Evolutionary conservation across 2,797 vertebrate genomes (phyloP).

Genomic region (Nannoperca obscura): DNA sequence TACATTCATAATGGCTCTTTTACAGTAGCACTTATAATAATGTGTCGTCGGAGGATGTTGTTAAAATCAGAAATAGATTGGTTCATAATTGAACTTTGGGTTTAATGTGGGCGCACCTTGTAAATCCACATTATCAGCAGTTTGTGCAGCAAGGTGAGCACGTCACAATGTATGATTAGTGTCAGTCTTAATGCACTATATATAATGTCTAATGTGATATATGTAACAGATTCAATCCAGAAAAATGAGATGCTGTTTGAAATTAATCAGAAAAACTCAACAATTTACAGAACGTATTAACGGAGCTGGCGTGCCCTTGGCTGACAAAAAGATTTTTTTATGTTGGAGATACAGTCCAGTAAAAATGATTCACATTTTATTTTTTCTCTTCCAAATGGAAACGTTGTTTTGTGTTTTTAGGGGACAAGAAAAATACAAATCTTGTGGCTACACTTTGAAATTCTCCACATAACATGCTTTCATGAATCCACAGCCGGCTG

Average conservation of each 20-base stretch:
- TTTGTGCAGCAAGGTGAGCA: conserved; percentile 69
- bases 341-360: conserved; percentile 41
- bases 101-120: conserved; percentile 62
- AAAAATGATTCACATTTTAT: conserved; percentile 56
- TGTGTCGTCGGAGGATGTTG: conserved; percentile 71
- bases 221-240: conserved; percentile 58
- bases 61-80: conserved; percentile 78
- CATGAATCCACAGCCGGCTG: conserved; percentile 42
- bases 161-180: conserved; percentile 72
- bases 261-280: conserved; percentile 56
- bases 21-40: conserved; percentile 75
- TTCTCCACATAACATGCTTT: conserved; percentile 21
- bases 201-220: conserved; percentile 70
- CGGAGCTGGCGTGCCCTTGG: conserved; percentile 46
- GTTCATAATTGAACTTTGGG: conserved; percentile 76
- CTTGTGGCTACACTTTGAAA: conserved; percentile 28
- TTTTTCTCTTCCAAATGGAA: conserved; percentile 44
- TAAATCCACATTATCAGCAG: conserved; percentile 74
- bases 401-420: conserved; percentile 44
- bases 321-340: conserved; percentile 43
- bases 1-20: conserved; percentile 74
- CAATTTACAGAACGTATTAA: conserved; percentile 37
- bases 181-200: conserved; percentile 73
- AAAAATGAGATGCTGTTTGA: conserved; percentile 55
- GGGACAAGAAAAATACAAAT: conserved; percentile 24